phyloP scores from a whole-genome alignment of 1,140 invertebrate species.

The Pinna nobilis region DNA sequence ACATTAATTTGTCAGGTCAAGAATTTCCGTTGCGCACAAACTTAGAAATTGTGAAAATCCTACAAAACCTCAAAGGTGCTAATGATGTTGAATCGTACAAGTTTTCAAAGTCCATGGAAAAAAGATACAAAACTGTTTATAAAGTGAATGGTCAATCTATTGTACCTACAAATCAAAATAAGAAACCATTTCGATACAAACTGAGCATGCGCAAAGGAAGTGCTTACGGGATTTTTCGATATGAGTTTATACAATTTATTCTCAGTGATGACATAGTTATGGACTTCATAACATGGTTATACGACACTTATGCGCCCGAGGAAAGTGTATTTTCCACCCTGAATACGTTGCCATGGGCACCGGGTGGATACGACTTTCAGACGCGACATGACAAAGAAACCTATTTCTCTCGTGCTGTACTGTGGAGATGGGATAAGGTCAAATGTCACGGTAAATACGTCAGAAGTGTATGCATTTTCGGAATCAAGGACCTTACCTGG shows the following conservation, averaged over 20 bases:
- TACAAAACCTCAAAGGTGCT: conserved; percentile 53
- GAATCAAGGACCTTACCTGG: conserved; percentile 61
- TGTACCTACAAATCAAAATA: conserved; percentile 26
- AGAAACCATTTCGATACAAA: conserved; percentile 29
- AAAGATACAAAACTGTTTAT: conserved; percentile 34
- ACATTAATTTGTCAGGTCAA: conserved; percentile 67
- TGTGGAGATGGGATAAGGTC: conserved; percentile 31
- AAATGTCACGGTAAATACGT: conserved; percentile 26
- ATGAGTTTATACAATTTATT: conserved; percentile 53
- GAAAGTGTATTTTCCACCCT: conserved; percentile 56
- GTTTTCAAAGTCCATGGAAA: conserved; percentile 21
- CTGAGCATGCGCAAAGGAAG: conserved; percentile 52
- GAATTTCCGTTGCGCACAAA: conserved; percentile 69
- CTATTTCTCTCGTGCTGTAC: conserved; percentile 41
- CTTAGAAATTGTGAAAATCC: conserved; percentile 60
- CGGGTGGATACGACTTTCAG: conserved; percentile 47
- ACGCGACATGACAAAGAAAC: conserved; percentile 12
- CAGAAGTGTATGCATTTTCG: conserved; percentile 32
- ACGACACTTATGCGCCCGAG: conserved; percentile 52
- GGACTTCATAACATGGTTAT: conserved; percentile 45
- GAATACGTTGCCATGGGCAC: conserved; percentile 45
- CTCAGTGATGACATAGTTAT: conserved; percentile 41
- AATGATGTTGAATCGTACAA: conserved; percentile 60
- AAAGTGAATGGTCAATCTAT: conserved; percentile 15
- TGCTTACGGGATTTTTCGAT: conserved; percentile 50